A percentile compares a stretch with the other conserved stretches of the same genome.
phyloP scores from a whole-genome alignment of 2,113 vertebrate species.

The Procapra przewalskii region DNA sequence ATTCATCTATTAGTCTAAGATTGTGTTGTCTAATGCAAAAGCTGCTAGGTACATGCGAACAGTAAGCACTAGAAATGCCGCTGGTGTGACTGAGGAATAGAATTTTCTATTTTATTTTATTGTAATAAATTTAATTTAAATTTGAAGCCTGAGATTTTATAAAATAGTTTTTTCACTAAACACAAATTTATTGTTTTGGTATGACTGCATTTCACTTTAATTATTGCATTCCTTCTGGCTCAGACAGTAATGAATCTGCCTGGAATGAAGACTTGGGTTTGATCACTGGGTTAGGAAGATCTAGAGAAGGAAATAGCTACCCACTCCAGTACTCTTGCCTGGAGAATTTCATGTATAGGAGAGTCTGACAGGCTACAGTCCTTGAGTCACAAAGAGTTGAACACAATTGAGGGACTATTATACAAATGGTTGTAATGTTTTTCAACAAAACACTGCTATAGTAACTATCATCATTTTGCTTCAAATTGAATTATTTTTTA shows the following conservation, averaged over 20 bases:
- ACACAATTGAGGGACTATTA: neutral
- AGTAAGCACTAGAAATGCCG: neutral
- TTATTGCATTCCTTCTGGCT: neutral
- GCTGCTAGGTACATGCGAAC: rapidly evolving
- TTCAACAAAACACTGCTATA: neutral
- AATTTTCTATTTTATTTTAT: neutral
- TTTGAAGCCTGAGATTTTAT: neutral
- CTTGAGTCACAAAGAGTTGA: neutral
- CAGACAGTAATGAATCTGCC: neutral
- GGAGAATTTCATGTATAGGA: neutral
- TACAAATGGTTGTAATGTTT: neutral
- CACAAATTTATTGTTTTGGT: neutral
- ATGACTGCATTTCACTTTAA: neutral
- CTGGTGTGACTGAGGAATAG: neutral
- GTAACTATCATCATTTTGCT: neutral
- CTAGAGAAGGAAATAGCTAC: neutral
- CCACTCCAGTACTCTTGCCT: neutral
- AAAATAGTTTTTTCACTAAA: neutral
- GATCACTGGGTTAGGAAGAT: neutral
- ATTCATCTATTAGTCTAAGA: neutral
- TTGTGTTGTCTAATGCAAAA: neutral
- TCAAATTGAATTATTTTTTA: neutral
- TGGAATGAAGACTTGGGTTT: neutral
- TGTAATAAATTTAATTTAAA: neutral
- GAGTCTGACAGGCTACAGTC: neutral